Conservation (phyloP, 2,888 invertebrate species). For the Phragmatobia fuliginosa region DNA sequence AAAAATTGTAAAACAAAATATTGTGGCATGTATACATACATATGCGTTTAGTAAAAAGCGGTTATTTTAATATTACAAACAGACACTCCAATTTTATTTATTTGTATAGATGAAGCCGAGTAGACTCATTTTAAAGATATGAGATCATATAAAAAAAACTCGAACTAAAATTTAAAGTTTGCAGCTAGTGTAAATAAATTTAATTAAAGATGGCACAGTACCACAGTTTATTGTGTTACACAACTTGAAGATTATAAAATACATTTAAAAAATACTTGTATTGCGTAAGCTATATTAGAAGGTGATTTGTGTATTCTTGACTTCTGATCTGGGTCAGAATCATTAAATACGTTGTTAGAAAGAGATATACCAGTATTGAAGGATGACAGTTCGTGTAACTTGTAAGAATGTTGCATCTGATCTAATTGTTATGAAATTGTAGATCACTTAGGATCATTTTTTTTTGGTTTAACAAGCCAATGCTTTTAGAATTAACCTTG, state of each 20-base stretch:
- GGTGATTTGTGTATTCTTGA: conserved; percentile 15
- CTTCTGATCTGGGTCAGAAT: conserved; percentile 19
- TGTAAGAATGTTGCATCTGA: neutral
- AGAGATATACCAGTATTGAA: neutral
- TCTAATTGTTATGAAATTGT: neutral
- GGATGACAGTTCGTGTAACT: conserved; percentile 1
- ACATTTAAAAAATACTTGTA: conserved; percentile 22
- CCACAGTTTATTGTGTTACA: neutral
- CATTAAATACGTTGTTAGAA: conserved; percentile 7
- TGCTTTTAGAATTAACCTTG: neutral
- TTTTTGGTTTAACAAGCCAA: neutral
- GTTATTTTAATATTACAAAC: too few species aligned
- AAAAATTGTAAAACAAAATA: too few species aligned
- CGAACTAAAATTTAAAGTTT: too few species aligned
- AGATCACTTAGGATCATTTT: too few species aligned
- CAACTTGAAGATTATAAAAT: conserved; percentile 14
- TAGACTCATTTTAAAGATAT: too few species aligned
- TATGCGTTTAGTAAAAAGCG: too few species aligned
- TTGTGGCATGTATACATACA: too few species aligned
- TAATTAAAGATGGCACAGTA: conserved; percentile 8
- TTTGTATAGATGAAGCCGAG: too few species aligned
- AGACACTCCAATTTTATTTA: too few species aligned
- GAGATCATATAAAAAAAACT: too few species aligned
- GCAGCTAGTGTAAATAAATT: neutral
- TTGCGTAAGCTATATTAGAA: conserved; percentile 16